Conservation (phyloP, 2,888 invertebrate species). For the Tetragnatha montana region DNA sequence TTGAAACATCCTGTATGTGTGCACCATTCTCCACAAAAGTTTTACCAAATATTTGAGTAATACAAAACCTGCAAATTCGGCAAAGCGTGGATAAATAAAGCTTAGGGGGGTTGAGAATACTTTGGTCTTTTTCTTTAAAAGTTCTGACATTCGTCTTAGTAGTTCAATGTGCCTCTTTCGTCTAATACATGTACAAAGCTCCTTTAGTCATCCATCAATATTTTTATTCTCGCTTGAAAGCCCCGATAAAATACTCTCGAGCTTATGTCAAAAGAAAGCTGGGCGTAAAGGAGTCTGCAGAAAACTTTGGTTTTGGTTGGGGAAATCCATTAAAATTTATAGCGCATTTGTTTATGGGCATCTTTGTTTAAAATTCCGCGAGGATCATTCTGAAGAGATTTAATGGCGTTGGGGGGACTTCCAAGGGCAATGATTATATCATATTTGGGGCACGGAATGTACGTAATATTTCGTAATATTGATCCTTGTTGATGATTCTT, state of each 20-base stretch:
- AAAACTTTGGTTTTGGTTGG: neutral
- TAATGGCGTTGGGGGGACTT: neutral
- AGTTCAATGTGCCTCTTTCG: neutral
- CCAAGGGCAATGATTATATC: neutral
- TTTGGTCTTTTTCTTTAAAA: too few relatives aligned
- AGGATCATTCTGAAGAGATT: neutral
- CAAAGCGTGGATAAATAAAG: too few relatives aligned
- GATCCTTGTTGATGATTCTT: neutral
- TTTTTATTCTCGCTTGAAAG: neutral
- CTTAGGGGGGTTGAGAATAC: too few relatives aligned
- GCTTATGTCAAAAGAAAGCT: neutral
- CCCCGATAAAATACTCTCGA: neutral
- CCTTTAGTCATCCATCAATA: neutral
- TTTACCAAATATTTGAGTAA: too few relatives aligned
- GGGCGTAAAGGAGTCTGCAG: neutral
- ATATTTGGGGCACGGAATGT: neutral
- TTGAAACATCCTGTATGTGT: too few relatives aligned
- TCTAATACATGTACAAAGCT: neutral
- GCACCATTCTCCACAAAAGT: too few relatives aligned
- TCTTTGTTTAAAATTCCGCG: neutral
- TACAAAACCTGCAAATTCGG: too few relatives aligned
- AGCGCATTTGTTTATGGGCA: neutral
- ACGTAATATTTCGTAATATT: neutral
- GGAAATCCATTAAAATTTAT: conserved; percentile 1
- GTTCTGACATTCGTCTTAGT: too few relatives aligned